Conservation (phyloP, 2,797 vertebrate species). For the Myotis findleyi region DNA sequence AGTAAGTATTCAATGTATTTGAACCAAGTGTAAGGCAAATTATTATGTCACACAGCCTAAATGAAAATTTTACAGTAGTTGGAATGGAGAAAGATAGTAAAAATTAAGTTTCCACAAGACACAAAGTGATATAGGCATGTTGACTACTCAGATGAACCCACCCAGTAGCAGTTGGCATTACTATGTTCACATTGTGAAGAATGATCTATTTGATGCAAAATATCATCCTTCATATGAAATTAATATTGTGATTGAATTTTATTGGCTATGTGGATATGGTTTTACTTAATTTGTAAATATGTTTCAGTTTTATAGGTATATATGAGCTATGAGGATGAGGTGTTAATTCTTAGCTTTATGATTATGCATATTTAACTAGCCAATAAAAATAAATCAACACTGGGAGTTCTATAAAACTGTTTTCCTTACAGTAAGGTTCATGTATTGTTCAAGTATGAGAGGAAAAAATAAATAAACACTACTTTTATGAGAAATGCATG, state of each 20-base stretch:
- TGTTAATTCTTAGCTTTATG: slow-evolving; percentile 9
- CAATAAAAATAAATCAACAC: not conserved
- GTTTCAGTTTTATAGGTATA: not conserved
- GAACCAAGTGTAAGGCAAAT: not conserved
- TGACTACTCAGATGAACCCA: not conserved
- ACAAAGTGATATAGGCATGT: not conserved
- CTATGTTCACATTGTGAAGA: not conserved
- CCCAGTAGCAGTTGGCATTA: not conserved
- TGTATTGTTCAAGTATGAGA: not conserved
- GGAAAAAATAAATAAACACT: not conserved
- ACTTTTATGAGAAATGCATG: not conserved
- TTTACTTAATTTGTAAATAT: not conserved
- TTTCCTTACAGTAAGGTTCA: not conserved
- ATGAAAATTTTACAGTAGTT: slow-evolving; percentile 30
- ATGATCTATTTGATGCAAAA: not conserved
- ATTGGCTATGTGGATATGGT: not conserved
- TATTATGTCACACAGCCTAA: not conserved
- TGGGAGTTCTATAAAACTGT: not conserved
- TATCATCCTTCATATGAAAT: not conserved
- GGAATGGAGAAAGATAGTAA: not conserved
- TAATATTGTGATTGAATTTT: not conserved
- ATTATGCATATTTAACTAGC: not conserved
- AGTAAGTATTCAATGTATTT: not conserved
- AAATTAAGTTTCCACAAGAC: not conserved
- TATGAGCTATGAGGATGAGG: not conserved